Evolutionary conservation across 2,113 vertebrate genomes (phyloP).

Genomic region (Galemys pyrenaicus): DNA sequence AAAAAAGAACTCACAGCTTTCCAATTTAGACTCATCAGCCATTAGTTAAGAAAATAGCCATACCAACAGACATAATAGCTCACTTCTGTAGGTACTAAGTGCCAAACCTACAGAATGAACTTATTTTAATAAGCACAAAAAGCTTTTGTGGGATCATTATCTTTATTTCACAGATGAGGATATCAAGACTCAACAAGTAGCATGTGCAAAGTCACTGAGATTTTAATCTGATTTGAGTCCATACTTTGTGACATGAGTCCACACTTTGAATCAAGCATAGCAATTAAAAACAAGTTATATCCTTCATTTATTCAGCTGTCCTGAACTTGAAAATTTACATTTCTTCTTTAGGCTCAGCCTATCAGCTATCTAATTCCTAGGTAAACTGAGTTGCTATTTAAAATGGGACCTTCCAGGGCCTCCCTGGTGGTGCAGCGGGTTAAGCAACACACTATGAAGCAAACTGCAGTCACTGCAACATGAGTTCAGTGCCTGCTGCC

Average conservation of each 20-base stretch:
- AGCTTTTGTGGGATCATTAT: background rate
- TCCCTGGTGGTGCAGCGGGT: too few species aligned
- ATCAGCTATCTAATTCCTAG: background rate
- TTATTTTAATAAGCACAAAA: conserved; percentile 41
- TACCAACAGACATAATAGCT: background rate
- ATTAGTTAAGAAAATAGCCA: background rate
- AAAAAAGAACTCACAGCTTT: conserved; percentile 12
- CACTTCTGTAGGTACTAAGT: background rate
- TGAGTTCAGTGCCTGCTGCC: too few species aligned
- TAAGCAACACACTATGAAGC: too few species aligned
- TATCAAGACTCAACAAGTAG: conserved; percentile 1
- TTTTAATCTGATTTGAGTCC: background rate
- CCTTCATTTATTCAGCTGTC: conserved; percentile 25
- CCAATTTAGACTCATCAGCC: background rate
- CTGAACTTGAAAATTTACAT: background rate
- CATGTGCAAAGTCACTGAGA: background rate
- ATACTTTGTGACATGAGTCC: background rate
- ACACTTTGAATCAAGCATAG: background rate
- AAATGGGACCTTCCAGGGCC: too few species aligned
- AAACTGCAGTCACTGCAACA: too few species aligned
- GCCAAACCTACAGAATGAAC: background rate
- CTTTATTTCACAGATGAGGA: conserved; percentile 26
- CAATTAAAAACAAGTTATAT: background rate
- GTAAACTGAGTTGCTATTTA: conserved; percentile 31
- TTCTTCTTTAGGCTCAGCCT: background rate